A percentile compares a stretch with the other conserved stretches of the same genome.
Evolutionary conservation across 2,797 vertebrate genomes (phyloP).

Genomic region (Numenius phaeopus): DNA sequence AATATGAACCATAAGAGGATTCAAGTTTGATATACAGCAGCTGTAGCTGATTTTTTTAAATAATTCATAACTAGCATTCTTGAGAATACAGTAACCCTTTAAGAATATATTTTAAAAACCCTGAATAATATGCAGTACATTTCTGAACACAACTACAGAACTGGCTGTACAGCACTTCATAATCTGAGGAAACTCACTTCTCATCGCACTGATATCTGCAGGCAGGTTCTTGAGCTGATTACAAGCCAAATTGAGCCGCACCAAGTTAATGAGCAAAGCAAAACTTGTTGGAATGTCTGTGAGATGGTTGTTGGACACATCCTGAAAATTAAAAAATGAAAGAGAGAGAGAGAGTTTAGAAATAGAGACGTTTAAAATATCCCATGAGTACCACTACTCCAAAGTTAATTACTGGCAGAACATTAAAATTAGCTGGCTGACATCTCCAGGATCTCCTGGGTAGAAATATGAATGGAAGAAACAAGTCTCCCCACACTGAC

Average conservation of each 20-base stretch:
- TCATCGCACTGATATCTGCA: constrained; percentile 83
- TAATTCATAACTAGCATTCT: background rate
- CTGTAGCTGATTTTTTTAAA: background rate
- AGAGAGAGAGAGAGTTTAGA: background rate
- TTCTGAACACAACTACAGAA: background rate
- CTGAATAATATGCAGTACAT: background rate
- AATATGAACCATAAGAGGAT: background rate
- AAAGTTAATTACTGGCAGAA: constrained; percentile 42
- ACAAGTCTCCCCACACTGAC: background rate
- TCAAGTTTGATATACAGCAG: background rate
- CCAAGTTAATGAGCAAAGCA: constrained; percentile 77
- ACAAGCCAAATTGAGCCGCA: constrained; percentile 82
- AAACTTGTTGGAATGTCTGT: constrained; percentile 80
- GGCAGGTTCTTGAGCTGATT: constrained; percentile 86
- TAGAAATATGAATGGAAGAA: background rate
- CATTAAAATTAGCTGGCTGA: background rate
- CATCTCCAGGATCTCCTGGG: background rate
- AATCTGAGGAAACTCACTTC: constrained; percentile 78
- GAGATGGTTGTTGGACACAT: constrained; percentile 86
- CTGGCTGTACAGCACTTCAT: background rate
- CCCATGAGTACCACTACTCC: background rate
- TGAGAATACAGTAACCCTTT: background rate
- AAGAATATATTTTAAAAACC: background rate
- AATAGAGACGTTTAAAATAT: background rate
- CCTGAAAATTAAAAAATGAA: constrained; percentile 72